Conservation (phyloP, 2,797 vertebrate species). For the Natrix natrix region DNA sequence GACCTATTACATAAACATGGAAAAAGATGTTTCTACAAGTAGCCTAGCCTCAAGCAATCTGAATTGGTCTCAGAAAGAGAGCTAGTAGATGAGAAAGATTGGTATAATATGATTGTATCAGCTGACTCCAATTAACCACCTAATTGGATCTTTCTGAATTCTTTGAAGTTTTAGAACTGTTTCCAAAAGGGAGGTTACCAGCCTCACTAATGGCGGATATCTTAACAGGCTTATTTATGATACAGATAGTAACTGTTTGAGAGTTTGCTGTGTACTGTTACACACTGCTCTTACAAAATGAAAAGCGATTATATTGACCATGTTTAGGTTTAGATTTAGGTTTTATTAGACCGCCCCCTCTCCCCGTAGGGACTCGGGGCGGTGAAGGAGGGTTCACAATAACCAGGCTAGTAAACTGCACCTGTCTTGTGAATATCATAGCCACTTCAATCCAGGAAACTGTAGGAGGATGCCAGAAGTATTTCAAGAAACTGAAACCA, state of each 20-base stretch:
- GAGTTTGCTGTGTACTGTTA: background rate
- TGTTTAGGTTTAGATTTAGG: too few species aligned
- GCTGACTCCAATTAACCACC: background rate
- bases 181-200: background rate
- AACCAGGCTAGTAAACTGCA: background rate
- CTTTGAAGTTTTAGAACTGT: background rate
- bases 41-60: background rate
- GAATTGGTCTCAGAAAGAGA: background rate
- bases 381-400: background rate
- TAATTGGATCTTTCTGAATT: background rate
- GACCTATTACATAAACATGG: background rate
- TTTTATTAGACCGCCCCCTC: too few species aligned
- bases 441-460: background rate
- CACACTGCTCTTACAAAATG: background rate
- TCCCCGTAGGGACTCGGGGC: too few species aligned
- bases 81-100: background rate
- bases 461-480: background rate
- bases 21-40: background rate
- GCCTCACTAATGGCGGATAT: background rate
- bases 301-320: background rate
- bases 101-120: background rate
- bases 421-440: background rate
- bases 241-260: background rate
- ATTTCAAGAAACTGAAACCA: accelerated
- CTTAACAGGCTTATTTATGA: background rate